phyloP scores from a whole-genome alignment of 64 coral and sea anemone genomes.

The Hydrozoanthus tunicans region DNA sequence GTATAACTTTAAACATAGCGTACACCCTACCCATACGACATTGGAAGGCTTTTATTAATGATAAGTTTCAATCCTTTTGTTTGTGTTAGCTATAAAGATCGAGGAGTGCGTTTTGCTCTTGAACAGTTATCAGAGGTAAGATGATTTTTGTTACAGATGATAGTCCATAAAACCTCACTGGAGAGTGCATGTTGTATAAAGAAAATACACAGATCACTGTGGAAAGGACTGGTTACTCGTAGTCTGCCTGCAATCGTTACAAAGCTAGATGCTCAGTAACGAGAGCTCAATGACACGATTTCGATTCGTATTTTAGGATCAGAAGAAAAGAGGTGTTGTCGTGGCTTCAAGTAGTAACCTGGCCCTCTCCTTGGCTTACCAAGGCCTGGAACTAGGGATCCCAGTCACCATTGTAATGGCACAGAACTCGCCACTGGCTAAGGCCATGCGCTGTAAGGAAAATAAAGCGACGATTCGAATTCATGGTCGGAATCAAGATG shows the following conservation, averaged over 20 bases:
- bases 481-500: slow-evolving; percentile 1
- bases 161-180: too few relatives aligned
- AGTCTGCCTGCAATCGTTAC: too few relatives aligned
- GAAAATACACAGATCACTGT: too few relatives aligned
- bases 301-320: neutral
- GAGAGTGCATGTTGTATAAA: too few relatives aligned
- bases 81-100: slow-evolving; percentile 13
- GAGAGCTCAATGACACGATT: too few relatives aligned
- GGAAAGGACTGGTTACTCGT: too few relatives aligned
- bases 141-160: too few relatives aligned
- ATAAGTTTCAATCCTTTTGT: neutral
- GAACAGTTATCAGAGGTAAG: slow-evolving; percentile 12
- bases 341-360: slow-evolving; percentile 23
- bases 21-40: neutral
- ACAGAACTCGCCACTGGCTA: slow-evolving; percentile 5
- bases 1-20: neutral
- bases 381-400: slow-evolving; percentile 27
- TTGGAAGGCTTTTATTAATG: neutral
- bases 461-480: slow-evolving; percentile 8
- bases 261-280: too few relatives aligned
- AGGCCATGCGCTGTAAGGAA: slow-evolving; percentile 3
- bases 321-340: slow-evolving; percentile 30
- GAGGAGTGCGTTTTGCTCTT: slow-evolving; percentile 15
- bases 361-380: slow-evolving; percentile 3
- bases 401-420: slow-evolving; percentile 48